These are phyloP conservation scores for Phaedon cochleariae DNA, from an alignment of 2,888 invertebrate genomes.

Conservation along the genomic window DNA sequence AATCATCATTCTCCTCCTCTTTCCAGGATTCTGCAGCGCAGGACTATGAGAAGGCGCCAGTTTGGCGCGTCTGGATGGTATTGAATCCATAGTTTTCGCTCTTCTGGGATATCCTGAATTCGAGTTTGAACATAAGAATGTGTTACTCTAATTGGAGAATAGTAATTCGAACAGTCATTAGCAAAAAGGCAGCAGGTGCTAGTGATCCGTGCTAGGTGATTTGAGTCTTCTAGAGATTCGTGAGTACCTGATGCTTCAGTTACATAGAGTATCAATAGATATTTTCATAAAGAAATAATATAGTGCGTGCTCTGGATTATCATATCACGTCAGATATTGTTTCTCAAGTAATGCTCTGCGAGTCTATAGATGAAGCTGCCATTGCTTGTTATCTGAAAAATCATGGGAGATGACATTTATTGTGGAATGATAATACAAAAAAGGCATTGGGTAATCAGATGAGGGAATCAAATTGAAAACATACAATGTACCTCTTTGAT, in stretches of 20 bases:
- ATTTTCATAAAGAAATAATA: no score
- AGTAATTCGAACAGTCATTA: not conserved
- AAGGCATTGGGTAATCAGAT: no score
- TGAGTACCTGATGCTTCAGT: not conserved
- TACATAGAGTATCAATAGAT: no score
- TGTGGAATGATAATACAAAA: no score
- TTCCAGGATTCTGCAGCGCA: constrained; percentile 21
- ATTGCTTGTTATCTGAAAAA: no score
- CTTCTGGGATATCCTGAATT: constrained; percentile 5
- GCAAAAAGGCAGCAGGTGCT: not conserved
- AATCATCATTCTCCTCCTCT: not conserved
- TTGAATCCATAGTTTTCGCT: constrained; percentile 6
- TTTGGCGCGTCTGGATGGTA: constrained; percentile 18
- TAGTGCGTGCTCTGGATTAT: no score
- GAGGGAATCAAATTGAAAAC: no score
- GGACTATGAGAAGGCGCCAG: constrained; percentile 25
- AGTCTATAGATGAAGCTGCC: no score
- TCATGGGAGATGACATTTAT: no score
- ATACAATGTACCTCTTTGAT: no score
- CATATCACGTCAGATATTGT: no score
- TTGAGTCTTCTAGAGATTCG: not conserved
- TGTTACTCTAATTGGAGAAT: not conserved
- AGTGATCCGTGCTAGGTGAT: not conserved
- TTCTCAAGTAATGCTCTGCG: no score
- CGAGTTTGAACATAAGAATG: not conserved